Evolutionary conservation across 1,140 invertebrate species (phyloP).

Genomic region (Lysiphlebus fabarum): DNA sequence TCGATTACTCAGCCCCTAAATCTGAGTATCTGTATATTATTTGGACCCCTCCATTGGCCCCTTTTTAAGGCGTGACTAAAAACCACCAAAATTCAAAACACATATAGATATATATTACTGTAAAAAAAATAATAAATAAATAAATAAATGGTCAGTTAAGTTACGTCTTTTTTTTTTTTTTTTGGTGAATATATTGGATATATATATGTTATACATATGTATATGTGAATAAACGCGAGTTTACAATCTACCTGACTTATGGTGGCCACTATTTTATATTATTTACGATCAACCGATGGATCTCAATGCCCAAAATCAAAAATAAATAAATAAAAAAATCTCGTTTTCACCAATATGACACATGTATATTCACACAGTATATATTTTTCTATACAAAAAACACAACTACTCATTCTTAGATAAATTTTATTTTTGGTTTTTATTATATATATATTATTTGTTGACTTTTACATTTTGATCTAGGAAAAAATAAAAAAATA

Average conservation of each 20-base stretch:
- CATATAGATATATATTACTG: conserved; percentile 9
- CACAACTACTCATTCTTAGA: conserved; percentile 5
- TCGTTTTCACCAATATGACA: conserved; percentile 14
- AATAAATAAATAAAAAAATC: conserved; percentile 23
- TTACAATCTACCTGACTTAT: conserved; percentile 54
- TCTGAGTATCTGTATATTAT: too few relatives aligned
- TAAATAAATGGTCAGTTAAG: conserved; percentile 9
- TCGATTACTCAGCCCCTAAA: background rate
- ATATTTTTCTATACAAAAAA: too few relatives aligned
- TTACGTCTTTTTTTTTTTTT: too few relatives aligned
- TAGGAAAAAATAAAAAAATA: too few relatives aligned
- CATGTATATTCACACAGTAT: background rate
- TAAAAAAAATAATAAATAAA: conserved; percentile 14
- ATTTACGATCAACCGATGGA: conserved; percentile 44
- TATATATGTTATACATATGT: too few relatives aligned
- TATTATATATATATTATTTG: conserved; percentile 1
- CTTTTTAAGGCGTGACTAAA: conserved; percentile 50
- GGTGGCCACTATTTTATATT: conserved; percentile 48
- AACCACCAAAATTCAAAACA: conserved; percentile 50
- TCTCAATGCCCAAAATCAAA: conserved; percentile 35
- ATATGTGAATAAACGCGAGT: conserved; percentile 16
- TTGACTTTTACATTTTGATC: background rate
- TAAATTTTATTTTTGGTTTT: conserved; percentile 19
- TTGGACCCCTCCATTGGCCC: conserved; percentile 9
- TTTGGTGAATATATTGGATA: background rate